Evolutionary conservation across 2,888 invertebrate species (phyloP).

Genomic region (Tuberolachnus salignus): DNA sequence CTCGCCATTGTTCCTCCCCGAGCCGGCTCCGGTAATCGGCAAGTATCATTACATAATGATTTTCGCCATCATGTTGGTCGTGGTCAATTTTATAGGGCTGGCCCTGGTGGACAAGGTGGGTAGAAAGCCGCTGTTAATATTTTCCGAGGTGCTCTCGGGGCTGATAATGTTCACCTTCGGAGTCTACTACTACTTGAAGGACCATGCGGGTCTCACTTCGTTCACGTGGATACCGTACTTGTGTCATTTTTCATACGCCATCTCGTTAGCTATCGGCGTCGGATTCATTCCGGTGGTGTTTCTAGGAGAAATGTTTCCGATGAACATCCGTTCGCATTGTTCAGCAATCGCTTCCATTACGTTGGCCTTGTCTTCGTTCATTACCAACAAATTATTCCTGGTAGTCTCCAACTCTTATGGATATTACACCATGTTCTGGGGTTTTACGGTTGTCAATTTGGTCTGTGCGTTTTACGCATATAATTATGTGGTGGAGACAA

Average conservation of each 20-base stretch:
- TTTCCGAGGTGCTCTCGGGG: slow-evolving; percentile 57
- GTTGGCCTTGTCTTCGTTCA: slow-evolving; percentile 67
- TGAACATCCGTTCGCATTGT: slow-evolving; percentile 69
- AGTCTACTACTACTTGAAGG: slow-evolving; percentile 58
- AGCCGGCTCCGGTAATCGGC: slow-evolving; percentile 41
- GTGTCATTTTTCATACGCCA: slow-evolving; percentile 68
- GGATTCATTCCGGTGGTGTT: slow-evolving; percentile 70
- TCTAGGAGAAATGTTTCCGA: slow-evolving; percentile 71
- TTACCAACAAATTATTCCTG: slow-evolving; percentile 68
- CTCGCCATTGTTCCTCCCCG: slow-evolving; percentile 58
- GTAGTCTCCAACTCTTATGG: slow-evolving; percentile 69
- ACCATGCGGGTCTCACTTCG: slow-evolving; percentile 56
- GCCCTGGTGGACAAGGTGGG: slow-evolving; percentile 58
- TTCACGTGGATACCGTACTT: slow-evolving; percentile 63
- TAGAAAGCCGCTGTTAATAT: slow-evolving; percentile 58
- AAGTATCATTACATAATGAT: slow-evolving; percentile 58
- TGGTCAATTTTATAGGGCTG: slow-evolving; percentile 57
- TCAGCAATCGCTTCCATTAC: slow-evolving; percentile 68
- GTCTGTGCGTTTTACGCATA: slow-evolving; percentile 59
- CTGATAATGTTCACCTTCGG: slow-evolving; percentile 57
- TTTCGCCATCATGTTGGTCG: slow-evolving; percentile 57
- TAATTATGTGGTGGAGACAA: slow-evolving; percentile 72
- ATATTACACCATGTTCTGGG: slow-evolving; percentile 69
- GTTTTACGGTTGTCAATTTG: slow-evolving; percentile 69
- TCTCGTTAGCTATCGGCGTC: slow-evolving; percentile 68